These are phyloP conservation scores for Philereme transversata DNA, from an alignment of 2,888 invertebrate genomes.

Conservation along the genomic window DNA sequence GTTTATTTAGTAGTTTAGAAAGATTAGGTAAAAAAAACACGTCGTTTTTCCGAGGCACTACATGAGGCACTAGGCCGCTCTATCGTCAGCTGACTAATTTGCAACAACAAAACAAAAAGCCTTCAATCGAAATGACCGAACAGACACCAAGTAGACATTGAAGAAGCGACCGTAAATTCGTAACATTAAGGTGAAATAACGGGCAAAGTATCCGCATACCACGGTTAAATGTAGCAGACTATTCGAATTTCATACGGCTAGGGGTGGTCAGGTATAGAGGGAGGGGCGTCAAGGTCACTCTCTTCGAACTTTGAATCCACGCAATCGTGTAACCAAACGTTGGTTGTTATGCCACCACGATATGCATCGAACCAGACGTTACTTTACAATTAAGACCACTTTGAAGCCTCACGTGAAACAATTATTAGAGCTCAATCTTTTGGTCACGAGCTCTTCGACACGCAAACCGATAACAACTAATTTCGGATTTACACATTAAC, in stretches of 20 bases:
- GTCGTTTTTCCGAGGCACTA: slow-evolving; percentile 59
- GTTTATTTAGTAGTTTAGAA: slow-evolving; percentile 16
- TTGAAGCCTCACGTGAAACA: slow-evolving; percentile 62
- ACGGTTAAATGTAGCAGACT: slow-evolving; percentile 70
- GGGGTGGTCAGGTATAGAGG: slow-evolving; percentile 54
- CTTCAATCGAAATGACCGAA: slow-evolving; percentile 46
- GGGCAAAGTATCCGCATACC: slow-evolving; percentile 62
- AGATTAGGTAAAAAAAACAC: slow-evolving; percentile 49
- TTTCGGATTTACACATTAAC: slow-evolving; percentile 70
- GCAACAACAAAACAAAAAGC: slow-evolving; percentile 74
- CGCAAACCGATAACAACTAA: slow-evolving; percentile 71
- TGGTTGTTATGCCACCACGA: slow-evolving; percentile 56
- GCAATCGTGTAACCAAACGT: slow-evolving; percentile 65
- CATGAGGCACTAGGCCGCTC: slow-evolving; percentile 65
- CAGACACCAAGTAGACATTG: slow-evolving; percentile 43
- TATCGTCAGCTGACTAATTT: slow-evolving; percentile 79
- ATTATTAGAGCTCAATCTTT: slow-evolving; percentile 62
- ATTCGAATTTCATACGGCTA: slow-evolving; percentile 72
- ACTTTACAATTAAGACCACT: slow-evolving; percentile 61
- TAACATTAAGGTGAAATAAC: slow-evolving; percentile 50
- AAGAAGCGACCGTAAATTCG: slow-evolving; percentile 55
- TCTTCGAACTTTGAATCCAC: slow-evolving; percentile 71
- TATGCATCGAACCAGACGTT: slow-evolving; percentile 64
- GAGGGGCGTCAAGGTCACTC: slow-evolving; percentile 75
- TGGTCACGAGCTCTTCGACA: slow-evolving; percentile 58